phyloP scores from a whole-genome alignment of 2,113 vertebrate genomes.

The Eubucco bourcierii region DNA sequence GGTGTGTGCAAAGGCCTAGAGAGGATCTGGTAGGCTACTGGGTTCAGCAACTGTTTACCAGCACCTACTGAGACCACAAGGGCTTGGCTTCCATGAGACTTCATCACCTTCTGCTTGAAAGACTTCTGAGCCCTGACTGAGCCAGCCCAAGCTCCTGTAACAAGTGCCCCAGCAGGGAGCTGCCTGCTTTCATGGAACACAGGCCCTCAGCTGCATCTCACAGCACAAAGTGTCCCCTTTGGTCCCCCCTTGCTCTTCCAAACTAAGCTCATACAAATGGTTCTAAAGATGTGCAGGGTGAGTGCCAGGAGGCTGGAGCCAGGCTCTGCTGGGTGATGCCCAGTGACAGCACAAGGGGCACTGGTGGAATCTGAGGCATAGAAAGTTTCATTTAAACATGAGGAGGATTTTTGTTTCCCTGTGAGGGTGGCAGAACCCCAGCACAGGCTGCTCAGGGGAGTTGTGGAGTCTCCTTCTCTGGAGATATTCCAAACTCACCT shows the following conservation, averaged over 20 bases:
- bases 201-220: not conserved
- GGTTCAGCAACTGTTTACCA: not conserved
- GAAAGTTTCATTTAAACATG: too few species aligned
- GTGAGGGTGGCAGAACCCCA: too few species aligned
- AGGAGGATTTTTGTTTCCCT: too few species aligned
- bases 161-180: not conserved
- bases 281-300: too few species aligned
- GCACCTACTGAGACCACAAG: not conserved
- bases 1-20: not conserved
- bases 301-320: too few species aligned
- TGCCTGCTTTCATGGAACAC: not conserved
- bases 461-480: too few species aligned
- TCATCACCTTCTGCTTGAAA: not conserved
- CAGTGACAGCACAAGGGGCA: too few species aligned
- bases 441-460: too few species aligned
- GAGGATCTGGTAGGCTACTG: not conserved
- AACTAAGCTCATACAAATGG: not conserved
- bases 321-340: too few species aligned
- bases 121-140: not conserved
- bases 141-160: not conserved
- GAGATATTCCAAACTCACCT: too few species aligned
- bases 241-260: not conserved
- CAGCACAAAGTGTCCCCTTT: not conserved
- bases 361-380: too few species aligned
- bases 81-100: fast-evolving